Conservation (phyloP, 2,113 vertebrate genomes). For the Pollimyrus isidori region DNA sequence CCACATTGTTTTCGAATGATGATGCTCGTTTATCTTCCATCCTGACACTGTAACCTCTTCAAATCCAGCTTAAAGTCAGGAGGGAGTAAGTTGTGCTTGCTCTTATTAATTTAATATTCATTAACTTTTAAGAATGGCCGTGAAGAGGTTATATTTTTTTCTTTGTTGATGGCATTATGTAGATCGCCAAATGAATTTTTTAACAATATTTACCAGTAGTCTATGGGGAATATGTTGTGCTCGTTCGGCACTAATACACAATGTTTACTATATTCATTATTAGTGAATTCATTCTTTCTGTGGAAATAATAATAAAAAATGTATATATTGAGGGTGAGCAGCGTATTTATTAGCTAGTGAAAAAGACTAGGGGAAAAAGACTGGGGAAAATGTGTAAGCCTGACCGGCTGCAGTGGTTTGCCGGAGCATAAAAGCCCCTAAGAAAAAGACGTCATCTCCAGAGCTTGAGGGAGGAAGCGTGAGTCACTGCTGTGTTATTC, state of each 20-base stretch:
- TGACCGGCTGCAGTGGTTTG: neutral
- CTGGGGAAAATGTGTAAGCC: neutral
- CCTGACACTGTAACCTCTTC: neutral
- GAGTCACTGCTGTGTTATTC: constrained; percentile 30
- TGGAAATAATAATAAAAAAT: neutral
- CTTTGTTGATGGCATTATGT: neutral
- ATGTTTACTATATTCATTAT: neutral
- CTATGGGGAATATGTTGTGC: neutral
- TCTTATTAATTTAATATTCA: neutral
- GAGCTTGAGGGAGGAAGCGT: constrained; percentile 17
- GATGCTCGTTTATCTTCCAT: neutral
- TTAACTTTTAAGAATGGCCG: neutral
- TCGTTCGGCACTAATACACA: neutral
- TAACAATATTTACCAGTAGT: neutral
- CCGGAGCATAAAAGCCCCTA: neutral
- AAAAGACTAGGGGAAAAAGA: neutral
- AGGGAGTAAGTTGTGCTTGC: neutral
- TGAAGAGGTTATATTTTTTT: neutral
- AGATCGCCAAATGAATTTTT: neutral
- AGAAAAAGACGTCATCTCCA: neutral
- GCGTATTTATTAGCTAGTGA: neutral
- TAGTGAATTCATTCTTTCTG: neutral
- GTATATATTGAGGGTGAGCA: neutral
- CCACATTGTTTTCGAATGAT: neutral
- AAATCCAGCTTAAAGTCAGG: neutral